These are phyloP conservation scores for Geotrupes spiniger DNA, from an alignment of 2,888 invertebrate genomes.

Conservation along the genomic window DNA sequence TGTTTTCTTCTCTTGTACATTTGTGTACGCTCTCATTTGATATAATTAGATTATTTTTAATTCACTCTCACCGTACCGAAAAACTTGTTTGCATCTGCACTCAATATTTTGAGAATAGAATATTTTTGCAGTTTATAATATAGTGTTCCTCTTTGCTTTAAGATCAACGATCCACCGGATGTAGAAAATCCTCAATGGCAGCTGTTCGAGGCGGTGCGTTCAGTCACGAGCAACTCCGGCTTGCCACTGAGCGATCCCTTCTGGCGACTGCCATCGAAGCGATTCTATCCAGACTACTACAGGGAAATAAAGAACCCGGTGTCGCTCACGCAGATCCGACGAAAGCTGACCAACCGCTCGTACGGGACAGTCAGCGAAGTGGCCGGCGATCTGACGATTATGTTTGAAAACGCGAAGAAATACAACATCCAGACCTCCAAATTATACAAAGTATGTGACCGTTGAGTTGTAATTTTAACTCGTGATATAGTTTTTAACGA, in stretches of 20 bases:
- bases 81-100: too few species aligned
- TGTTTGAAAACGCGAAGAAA: slow-evolving; percentile 95
- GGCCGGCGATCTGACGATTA: slow-evolving; percentile 90
- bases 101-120: too few species aligned
- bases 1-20: too few species aligned
- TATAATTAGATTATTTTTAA: too few species aligned
- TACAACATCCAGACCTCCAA: slow-evolving; percentile 81
- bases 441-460: slow-evolving; percentile 70
- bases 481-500: too few species aligned
- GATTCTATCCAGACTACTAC: slow-evolving; percentile 96
- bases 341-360: slow-evolving; percentile 75
- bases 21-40: too few species aligned
- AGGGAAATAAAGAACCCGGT: slow-evolving; percentile 95
- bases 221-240: slow-evolving; percentile 63
- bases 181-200: slow-evolving; percentile 86
- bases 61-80: too few species aligned
- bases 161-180: slow-evolving; percentile 39
- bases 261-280: slow-evolving; percentile 85
- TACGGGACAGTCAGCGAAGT: slow-evolving; percentile 86
- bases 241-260: slow-evolving; percentile 86
- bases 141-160: slow-evolving; percentile 28
- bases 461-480: too few species aligned
- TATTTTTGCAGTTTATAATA: too few species aligned
- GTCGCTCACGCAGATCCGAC: slow-evolving; percentile 86
- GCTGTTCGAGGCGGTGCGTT: slow-evolving; percentile 78